A percentile compares a stretch with the other conserved stretches of the same genome.
These are phyloP conservation scores for Mastomys coucha DNA, from an alignment of 2,113 vertebrate species.

Conservation along the genomic window DNA sequence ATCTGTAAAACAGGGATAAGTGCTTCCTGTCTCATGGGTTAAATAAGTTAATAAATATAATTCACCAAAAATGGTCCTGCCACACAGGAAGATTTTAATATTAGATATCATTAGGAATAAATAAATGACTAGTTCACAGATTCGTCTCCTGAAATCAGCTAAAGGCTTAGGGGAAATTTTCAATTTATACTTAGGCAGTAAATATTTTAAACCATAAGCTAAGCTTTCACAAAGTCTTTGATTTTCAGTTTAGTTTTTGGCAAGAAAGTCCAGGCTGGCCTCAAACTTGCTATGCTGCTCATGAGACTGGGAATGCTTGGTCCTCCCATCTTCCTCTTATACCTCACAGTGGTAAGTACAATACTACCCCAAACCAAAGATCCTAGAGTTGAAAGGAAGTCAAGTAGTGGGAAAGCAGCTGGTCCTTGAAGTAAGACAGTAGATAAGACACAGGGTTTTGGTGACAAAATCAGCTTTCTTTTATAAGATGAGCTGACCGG, in stretches of 20 bases:
- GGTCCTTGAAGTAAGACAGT: background rate
- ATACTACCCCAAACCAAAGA: background rate
- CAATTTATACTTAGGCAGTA: background rate
- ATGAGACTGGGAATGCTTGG: too few relatives aligned
- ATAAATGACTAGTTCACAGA: background rate
- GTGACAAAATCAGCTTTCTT: slow-evolving; percentile 21
- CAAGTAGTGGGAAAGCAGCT: background rate
- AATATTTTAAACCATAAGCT: background rate
- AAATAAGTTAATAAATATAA: background rate
- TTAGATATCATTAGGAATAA: background rate
- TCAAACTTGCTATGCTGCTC: background rate
- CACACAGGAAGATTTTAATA: slow-evolving; percentile 6
- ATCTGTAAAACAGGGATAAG: background rate
- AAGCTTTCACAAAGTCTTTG: background rate
- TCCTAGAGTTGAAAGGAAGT: background rate
- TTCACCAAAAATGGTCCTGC: background rate
- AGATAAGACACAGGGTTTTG: background rate
- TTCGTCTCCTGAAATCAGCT: background rate
- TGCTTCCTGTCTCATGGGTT: background rate
- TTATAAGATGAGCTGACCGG: background rate
- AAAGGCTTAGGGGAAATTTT: background rate
- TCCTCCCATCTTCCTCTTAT: background rate
- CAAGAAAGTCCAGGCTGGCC: background rate
- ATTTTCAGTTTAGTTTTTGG: background rate
- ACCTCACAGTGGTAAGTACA: background rate